phyloP scores from a whole-genome alignment of 1,140 invertebrate species.

The Ctenoplectra terminalis region DNA sequence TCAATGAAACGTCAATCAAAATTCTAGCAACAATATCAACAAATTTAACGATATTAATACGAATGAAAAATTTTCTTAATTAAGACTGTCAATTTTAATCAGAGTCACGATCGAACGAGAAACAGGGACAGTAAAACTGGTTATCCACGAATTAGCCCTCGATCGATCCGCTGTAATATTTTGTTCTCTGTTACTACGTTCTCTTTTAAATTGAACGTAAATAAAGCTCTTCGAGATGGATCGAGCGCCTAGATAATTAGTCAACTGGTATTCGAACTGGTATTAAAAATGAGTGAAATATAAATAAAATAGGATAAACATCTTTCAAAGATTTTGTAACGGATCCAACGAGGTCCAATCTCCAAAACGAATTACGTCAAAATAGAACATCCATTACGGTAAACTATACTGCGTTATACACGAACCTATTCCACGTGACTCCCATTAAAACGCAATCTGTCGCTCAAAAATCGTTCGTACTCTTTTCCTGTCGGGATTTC shows the following conservation, averaged over 20 bases:
- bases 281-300: no score
- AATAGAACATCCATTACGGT: conserved; percentile 13
- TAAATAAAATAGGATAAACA: no score
- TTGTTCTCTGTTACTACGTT: no score
- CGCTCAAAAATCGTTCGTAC: background rate
- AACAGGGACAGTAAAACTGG: no score
- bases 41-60: background rate
- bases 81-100: background rate
- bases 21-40: background rate
- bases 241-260: no score
- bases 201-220: no score
- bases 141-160: background rate
- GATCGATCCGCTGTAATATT: no score
- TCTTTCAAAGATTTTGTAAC: background rate
- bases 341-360: background rate
- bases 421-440: conserved; percentile 9
- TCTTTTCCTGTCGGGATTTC: background rate
- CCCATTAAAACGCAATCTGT: background rate
- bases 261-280: no score
- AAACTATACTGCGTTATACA: background rate
- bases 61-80: background rate
- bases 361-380: background rate
- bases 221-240: no score
- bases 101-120: background rate
- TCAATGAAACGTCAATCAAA: background rate